Evolutionary conservation across 2,888 invertebrate genomes (phyloP).

Genomic region (Heliothis peltigera): DNA sequence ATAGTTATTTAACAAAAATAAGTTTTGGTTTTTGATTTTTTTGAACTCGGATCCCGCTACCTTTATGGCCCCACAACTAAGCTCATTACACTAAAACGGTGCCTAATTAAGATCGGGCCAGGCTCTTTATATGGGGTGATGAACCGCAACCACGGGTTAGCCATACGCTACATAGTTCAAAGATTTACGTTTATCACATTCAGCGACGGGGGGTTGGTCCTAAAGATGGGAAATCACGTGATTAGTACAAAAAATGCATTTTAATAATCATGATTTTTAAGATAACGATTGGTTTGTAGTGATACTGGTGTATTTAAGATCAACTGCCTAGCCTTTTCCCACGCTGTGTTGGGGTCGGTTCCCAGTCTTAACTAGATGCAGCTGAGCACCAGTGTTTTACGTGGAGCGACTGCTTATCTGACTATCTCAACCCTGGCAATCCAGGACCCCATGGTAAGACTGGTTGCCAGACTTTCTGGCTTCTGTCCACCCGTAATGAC

Average conservation of each 20-base stretch:
- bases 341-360: too few relatives aligned
- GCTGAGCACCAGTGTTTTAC: too few relatives aligned
- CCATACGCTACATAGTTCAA: conserved; percentile 54
- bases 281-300: conserved; percentile 35
- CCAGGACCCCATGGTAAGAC: too few relatives aligned
- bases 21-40: too few relatives aligned
- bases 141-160: conserved; percentile 56
- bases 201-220: conserved; percentile 52
- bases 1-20: too few relatives aligned
- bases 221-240: conserved; percentile 56
- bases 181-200: conserved; percentile 60
- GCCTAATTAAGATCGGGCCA: conserved; percentile 71
- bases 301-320: conserved; percentile 42
- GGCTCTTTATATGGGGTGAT: conserved; percentile 74
- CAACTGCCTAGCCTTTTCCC: too few relatives aligned
- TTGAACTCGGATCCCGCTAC: too few relatives aligned
- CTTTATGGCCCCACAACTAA: conserved; percentile 55
- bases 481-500: too few relatives aligned
- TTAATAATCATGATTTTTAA: conserved; percentile 41
- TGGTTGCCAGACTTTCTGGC: too few relatives aligned
- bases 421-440: too few relatives aligned
- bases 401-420: too few relatives aligned
- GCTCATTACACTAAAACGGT: conserved; percentile 73
- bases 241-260: conserved; percentile 57
- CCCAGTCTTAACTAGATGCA: too few relatives aligned